Base-by-base conservation (phyloP, 2,888 invertebrate genomes). In the Rhorus exstirpatorius region DNA sequence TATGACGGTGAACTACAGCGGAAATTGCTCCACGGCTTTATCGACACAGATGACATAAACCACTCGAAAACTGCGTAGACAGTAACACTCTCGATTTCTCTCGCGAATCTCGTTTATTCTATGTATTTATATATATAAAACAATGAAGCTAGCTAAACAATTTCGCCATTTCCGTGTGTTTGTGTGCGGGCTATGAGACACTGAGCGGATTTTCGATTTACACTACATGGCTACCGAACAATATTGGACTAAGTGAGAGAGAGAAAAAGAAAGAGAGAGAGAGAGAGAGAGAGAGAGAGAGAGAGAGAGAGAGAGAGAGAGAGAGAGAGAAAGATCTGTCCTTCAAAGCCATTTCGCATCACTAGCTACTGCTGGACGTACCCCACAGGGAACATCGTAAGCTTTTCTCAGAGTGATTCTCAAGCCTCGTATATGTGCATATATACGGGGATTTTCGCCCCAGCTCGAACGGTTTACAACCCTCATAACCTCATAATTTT, bases 21-120 rank as follows among this genome's bases (percentile, higher is more conserved):
- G 77, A 72, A 81, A 77, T 67, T 65, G 72, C 61, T 71, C 60
- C 19, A 49, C 21, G 41, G 71, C 26, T 53, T 74, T 51, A 63
- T 51, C 51, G 38, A 41, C 19, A 38, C 49, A 49, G 31, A 35
- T 3, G 44, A 21, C 49, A 77, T 67, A 72, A 81, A 72, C 41
- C 67, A 38, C 53, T 44, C n/a, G 55, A 41, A 41, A 67, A 77
- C 14, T 67, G 41, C 44, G 51, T 60, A 41, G 26, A 41, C 38
- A 3, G 38, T 67, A 65, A 76, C 51, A 53, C 49, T 67, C 53
- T 61, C 26, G 67, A 61, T 72, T 72, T 46, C 58, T 26, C 17
- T 58, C 14, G 55, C 14, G 35, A 67, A 49, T 46, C 53, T 24
- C 35, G 31, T 31, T 49, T 35, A 8, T 21, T 46, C 6, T 44